Conservation (phyloP, 2,113 vertebrate species). For the Desmodus rotundus region DNA sequence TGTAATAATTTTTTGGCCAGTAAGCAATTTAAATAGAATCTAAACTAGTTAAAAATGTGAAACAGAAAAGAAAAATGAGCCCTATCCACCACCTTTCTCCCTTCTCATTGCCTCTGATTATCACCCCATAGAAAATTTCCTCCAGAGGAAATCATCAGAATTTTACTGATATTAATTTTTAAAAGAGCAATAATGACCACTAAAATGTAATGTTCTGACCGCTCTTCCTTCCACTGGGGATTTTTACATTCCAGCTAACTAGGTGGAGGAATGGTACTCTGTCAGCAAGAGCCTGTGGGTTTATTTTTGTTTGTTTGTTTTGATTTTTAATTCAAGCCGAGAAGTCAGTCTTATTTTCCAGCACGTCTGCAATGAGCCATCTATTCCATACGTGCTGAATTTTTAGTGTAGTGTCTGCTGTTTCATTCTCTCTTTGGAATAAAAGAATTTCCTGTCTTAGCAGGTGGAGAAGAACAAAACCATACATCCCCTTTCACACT, state of each 20-base stretch:
- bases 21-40: not conserved
- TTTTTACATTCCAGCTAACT: constrained; percentile 43
- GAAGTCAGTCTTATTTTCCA: not conserved
- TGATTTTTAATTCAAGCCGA: constrained; percentile 9
- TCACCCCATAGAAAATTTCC: not conserved
- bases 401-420: not conserved
- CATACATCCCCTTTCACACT: not conserved
- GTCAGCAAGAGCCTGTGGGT: not conserved
- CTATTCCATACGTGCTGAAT: not conserved
- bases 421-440: not conserved
- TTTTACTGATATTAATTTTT: constrained; percentile 60
- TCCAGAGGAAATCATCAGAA: constrained; percentile 28
- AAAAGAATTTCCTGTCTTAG: not conserved
- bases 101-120: not conserved
- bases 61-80: not conserved
- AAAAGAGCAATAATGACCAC: constrained; percentile 44
- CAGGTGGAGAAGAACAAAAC: not conserved
- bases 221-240: constrained; percentile 38
- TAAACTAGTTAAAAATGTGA: not conserved
- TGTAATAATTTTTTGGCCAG: not conserved
- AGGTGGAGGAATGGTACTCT: not conserved
- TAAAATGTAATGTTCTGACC: constrained; percentile 46
- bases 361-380: not conserved
- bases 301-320: constrained; percentile 24
- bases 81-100: not conserved